Percentiles rank a stretch among this genome's conserved stretches.
These are phyloP conservation scores for Notospermus geniculatus DNA, from an alignment of 1,140 invertebrate species.

Conservation along the genomic window DNA sequence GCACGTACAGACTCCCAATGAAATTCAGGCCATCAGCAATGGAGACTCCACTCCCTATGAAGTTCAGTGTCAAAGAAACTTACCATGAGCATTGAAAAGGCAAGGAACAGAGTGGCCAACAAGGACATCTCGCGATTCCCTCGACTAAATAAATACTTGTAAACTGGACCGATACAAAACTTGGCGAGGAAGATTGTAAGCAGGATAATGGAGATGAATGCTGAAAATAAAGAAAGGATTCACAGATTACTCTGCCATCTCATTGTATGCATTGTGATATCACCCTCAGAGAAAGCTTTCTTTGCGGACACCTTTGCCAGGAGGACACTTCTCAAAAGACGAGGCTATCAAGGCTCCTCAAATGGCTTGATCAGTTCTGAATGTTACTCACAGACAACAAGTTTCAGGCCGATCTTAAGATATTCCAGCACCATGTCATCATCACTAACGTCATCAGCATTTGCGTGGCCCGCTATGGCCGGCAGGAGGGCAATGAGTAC, in stretches of 20 bases:
- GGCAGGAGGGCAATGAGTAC: slow-evolving; percentile 22
- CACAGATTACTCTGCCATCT: too few species aligned
- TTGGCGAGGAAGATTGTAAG: slow-evolving; percentile 12
- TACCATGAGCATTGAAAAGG: slow-evolving; percentile 18
- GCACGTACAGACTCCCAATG: too few species aligned
- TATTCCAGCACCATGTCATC: neutral
- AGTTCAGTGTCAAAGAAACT: neutral
- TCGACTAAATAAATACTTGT: neutral
- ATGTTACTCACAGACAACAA: too few species aligned
- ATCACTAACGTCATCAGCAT: neutral
- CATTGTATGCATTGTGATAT: too few species aligned
- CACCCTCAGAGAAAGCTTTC: too few species aligned
- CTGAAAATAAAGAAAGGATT: slow-evolving; percentile 13
- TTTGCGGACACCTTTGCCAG: neutral
- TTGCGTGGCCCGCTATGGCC: slow-evolving; percentile 15
- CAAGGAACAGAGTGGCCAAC: slow-evolving; percentile 11
- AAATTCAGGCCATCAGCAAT: too few species aligned
- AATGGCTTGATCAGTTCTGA: too few species aligned
- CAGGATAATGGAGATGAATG: slow-evolving; percentile 4
- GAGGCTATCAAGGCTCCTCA: too few species aligned
- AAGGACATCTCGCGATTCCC: slow-evolving; percentile 11
- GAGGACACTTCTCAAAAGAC: neutral
- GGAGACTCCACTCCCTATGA: neutral
- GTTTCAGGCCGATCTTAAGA: too few species aligned
- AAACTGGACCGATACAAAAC: slow-evolving; percentile 7